Base-by-base conservation (phyloP, 2,797 vertebrate species). In the Botia kubotai region DNA sequence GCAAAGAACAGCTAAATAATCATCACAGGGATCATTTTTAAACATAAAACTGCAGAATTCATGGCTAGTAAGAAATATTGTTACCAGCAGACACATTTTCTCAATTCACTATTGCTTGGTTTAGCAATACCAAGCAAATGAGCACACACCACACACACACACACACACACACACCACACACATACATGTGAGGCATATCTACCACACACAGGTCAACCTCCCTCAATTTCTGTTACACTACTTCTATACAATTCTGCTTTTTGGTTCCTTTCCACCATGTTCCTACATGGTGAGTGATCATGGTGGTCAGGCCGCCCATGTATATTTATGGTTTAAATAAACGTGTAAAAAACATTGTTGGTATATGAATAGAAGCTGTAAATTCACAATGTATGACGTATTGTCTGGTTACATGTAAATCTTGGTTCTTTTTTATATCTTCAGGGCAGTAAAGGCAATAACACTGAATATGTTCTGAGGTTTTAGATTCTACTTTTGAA, bases 341-440 rank as follows among this genome's bases (percentile, higher is more conserved):
- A 66, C 6, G 3, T 80, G 70, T 55, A 72, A 79, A 72, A 78
- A 72, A 50, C 16, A 19, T 48, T 50, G 16, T 65, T 79, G 58
- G 75, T 83, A 19, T 2, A 82, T 87, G 83, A 90, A 88, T 87
- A 88, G 77, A 77, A 75, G 60, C 77, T 87, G 57, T 79, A 55
- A 85, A 76, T 75, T 77, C 8, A 48, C 57, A 68, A 57, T 36
- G 21, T 66, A 63, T 55, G 68, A 79, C 26, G 43, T 78, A 70
- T 62, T 36, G 76, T 82, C 83, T 76, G 72, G 62, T 72, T 76
- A 46, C 67, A 33, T 71, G 67, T 70, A 67, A 23, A 66, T 69
- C 19, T 57, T 80, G 75, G 79, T 74, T 81, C 23, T 62, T 71
- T 69, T 66, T 57, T 21, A 29, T 62, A 48, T 68, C 29, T 67